A percentile compares a stretch with the other conserved stretches of the same genome.
Evolutionary conservation across 2,797 vertebrate species (phyloP).

Genomic region (Aulostomus chinensis): DNA sequence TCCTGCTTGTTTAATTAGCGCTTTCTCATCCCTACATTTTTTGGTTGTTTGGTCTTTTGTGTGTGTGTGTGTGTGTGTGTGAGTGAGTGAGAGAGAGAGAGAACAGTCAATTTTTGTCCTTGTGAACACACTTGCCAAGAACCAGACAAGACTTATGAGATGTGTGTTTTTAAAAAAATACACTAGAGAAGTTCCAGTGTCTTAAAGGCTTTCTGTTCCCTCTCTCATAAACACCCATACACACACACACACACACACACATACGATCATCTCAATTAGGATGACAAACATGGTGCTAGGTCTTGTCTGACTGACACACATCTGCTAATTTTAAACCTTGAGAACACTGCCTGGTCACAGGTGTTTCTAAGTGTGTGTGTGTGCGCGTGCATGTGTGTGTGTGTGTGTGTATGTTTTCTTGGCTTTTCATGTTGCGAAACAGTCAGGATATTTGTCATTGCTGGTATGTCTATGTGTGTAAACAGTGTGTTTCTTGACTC

Average conservation of each 20-base stretch:
- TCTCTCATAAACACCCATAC: not conserved
- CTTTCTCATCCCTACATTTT: too few species aligned
- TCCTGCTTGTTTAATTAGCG: too few species aligned
- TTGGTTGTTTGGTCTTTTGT: slow-evolving; percentile 5
- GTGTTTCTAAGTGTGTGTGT: slow-evolving; percentile 19
- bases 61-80: not conserved
- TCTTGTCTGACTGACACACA: slow-evolving; percentile 32
- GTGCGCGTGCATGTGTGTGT: not conserved
- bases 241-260: not conserved
- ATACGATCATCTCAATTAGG: slow-evolving; percentile 50
- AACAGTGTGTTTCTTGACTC: too few species aligned
- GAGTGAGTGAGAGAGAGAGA: not conserved
- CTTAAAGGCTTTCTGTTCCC: too few species aligned
- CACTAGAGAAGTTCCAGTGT: too few species aligned
- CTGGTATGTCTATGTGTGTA: too few species aligned
- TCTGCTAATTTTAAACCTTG: slow-evolving; percentile 23
- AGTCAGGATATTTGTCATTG: too few species aligned
- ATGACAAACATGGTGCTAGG: slow-evolving; percentile 35
- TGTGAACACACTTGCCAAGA: too few species aligned
- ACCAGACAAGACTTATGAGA: too few species aligned
- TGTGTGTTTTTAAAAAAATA: too few species aligned
- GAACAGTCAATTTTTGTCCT: too few species aligned
- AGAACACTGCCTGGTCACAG: slow-evolving; percentile 15
- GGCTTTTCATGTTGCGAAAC: not conserved
- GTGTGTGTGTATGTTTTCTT: not conserved